phyloP scores from a whole-genome alignment of 1,140 invertebrate species.

The Macrobrachium nipponense region DNA sequence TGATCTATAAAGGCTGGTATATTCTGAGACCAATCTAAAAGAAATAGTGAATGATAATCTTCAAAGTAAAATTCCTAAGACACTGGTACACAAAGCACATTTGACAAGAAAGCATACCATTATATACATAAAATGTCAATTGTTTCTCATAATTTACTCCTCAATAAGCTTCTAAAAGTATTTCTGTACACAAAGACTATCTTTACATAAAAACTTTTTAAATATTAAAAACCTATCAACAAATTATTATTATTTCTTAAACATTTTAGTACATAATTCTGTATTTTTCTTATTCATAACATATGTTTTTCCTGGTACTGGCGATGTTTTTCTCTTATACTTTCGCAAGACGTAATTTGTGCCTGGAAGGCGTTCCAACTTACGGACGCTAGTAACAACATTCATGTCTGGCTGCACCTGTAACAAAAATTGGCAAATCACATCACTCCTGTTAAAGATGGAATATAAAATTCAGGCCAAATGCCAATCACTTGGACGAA shows the following conservation, averaged over 20 bases:
- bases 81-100: too few species aligned
- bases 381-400: constrained; percentile 70
- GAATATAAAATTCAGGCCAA: too few species aligned
- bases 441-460: too few species aligned
- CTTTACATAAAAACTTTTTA: constrained; percentile 9
- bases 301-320: constrained; percentile 78
- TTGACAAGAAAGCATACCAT: too few species aligned
- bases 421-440: constrained; percentile 62
- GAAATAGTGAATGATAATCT: too few species aligned
- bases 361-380: constrained; percentile 78
- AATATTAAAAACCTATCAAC: background rate
- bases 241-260: constrained; percentile 46
- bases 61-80: too few species aligned
- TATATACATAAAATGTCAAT: too few species aligned
- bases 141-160: too few species aligned
- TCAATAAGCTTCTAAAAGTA: background rate
- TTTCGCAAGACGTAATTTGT: constrained; percentile 77
- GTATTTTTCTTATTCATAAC: constrained; percentile 83
- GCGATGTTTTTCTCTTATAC: constrained; percentile 70
- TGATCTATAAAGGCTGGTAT: too few species aligned
- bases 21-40: too few species aligned
- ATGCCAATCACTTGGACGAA: too few species aligned
- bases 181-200: constrained; percentile 3
- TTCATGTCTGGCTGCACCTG: constrained; percentile 72
- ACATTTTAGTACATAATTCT: constrained; percentile 77